Evolutionary conservation across 2,113 vertebrate species (phyloP).

Genomic region (Menura novaehollandiae): DNA sequence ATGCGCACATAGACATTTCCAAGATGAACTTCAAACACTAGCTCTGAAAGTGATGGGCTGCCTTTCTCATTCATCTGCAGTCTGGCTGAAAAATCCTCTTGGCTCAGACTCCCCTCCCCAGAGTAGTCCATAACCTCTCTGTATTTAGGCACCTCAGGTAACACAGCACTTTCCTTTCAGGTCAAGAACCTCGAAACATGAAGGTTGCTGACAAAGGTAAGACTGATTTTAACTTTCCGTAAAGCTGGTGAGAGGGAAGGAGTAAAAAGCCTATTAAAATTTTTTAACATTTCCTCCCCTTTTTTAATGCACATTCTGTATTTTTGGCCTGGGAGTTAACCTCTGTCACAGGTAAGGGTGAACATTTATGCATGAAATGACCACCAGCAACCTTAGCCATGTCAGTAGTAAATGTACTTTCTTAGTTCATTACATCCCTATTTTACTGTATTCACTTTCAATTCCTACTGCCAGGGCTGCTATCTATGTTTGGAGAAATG

Average conservation of each 20-base stretch:
- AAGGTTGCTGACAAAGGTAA: background rate
- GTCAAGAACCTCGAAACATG: background rate
- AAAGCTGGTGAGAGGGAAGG: background rate
- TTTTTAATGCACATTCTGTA: background rate
- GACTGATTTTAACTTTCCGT: background rate
- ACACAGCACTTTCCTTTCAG: background rate
- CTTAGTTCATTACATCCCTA: background rate
- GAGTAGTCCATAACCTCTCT: background rate
- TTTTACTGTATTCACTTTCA: background rate
- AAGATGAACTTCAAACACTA: background rate
- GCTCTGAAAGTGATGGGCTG: background rate
- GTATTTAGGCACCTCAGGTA: background rate
- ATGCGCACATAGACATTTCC: accelerated
- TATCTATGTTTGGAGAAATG: background rate
- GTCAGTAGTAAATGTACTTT: background rate
- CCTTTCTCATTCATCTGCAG: background rate
- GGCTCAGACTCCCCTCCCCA: background rate
- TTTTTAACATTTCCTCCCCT: background rate
- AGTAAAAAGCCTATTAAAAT: background rate
- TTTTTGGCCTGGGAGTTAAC: background rate
- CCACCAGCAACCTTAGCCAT: background rate
- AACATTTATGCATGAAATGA: background rate
- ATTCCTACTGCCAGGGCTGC: background rate
- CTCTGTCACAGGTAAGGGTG: background rate
- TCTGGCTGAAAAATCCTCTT: background rate